Percentiles rank a stretch among this genome's conserved stretches.
These are phyloP conservation scores for Nicator chloris DNA, from an alignment of 2,113 vertebrate species.

Conservation along the genomic window DNA sequence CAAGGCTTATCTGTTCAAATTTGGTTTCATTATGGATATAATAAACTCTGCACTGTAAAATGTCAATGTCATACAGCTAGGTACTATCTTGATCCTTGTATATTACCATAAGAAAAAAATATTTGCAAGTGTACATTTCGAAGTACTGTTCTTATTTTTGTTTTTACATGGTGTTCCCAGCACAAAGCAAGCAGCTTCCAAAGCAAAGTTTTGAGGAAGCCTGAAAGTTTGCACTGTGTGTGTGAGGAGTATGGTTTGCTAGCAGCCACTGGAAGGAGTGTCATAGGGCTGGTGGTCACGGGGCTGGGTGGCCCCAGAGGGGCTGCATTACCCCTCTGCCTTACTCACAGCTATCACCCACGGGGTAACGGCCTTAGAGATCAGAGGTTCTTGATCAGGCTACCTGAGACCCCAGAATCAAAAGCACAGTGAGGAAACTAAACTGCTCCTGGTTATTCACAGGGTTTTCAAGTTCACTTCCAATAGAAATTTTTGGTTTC, in stretches of 20 bases:
- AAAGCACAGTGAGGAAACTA: not conserved
- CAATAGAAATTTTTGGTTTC: not conserved
- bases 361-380: not conserved
- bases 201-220: not conserved
- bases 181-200: not conserved
- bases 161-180: not conserved
- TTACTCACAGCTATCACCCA: not conserved
- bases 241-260: not conserved
- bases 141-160: not conserved
- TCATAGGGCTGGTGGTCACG: not conserved
- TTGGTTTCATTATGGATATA: not conserved
- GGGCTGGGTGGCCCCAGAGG: not conserved
- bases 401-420: not conserved
- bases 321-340: not conserved
- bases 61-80: not conserved
- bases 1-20: not conserved
- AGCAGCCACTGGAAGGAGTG: not conserved
- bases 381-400: not conserved
- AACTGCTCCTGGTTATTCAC: not conserved
- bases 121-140: not conserved
- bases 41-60: not conserved
- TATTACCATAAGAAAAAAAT: not conserved
- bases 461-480: not conserved
- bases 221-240: not conserved
- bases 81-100: not conserved